A percentile compares a stretch with the other conserved stretches of the same genome.
Evolutionary conservation across 2,888 invertebrate species (phyloP).

Genomic region (Drosophila gaucha): DNA sequence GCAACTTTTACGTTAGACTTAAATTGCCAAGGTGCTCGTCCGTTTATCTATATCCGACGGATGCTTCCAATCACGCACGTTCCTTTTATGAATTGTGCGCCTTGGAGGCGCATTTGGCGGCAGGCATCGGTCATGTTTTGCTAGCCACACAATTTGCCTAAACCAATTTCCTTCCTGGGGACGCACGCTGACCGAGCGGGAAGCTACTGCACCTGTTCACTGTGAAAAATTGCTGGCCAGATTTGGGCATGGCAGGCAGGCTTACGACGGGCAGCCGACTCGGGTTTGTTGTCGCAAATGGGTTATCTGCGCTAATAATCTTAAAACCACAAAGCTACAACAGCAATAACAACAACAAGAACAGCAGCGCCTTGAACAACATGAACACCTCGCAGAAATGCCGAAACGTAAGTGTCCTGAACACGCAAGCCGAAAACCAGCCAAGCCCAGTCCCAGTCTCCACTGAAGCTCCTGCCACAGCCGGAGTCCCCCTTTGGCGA

Average conservation of each 20-base stretch:
- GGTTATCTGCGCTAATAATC: constrained; percentile 77
- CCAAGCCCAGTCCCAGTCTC: constrained; percentile 18
- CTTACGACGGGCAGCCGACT: constrained; percentile 38
- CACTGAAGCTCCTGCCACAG: not conserved
- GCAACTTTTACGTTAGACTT: constrained; percentile 55
- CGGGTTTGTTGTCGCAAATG: constrained; percentile 64
- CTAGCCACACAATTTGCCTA: constrained; percentile 82
- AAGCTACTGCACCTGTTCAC: constrained; percentile 43
- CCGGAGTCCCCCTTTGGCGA: constrained; percentile 2
- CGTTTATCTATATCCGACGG: constrained; percentile 38
- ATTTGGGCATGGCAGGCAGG: constrained; percentile 39
- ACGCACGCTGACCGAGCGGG: constrained; percentile 33
- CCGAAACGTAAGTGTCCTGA: constrained; percentile 70
- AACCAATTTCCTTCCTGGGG: constrained; percentile 81
- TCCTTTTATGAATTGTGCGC: constrained; percentile 57
- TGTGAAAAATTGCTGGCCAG: constrained; percentile 69
- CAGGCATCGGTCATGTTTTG: constrained; percentile 76
- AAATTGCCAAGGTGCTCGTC: constrained; percentile 24
- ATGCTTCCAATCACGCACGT: constrained; percentile 71
- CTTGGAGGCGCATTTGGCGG: constrained; percentile 20
- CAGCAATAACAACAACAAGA: constrained; percentile 37
- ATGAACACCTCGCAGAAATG: constrained; percentile 53
- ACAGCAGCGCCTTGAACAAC: constrained; percentile 28
- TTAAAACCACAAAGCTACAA: constrained; percentile 72
- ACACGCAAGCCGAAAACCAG: constrained; percentile 62